A percentile compares a stretch with the other conserved stretches of the same genome.
These are phyloP conservation scores for Onthophagus sagittarius DNA, from an alignment of 2,888 invertebrate genomes.

Conservation along the genomic window DNA sequence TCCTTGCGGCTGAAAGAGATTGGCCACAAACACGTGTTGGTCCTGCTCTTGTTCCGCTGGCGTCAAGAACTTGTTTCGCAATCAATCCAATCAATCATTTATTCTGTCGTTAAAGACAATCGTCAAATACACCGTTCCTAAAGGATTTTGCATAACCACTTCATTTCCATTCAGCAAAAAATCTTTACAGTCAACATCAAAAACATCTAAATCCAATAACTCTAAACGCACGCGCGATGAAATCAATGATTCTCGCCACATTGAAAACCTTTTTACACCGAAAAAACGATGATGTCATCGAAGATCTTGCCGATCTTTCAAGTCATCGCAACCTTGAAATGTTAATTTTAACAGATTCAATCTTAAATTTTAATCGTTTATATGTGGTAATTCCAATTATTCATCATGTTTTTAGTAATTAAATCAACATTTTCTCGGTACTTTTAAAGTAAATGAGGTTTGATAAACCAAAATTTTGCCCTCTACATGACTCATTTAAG, in stretches of 20 bases:
- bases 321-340: not conserved
- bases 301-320: not conserved
- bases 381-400: not conserved
- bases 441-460: too few species aligned
- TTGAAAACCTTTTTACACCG: not conserved
- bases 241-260: not conserved
- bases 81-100: not conserved
- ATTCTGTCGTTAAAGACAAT: not conserved
- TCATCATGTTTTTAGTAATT: not conserved
- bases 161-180: not conserved
- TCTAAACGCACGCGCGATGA: not conserved
- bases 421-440: too few species aligned
- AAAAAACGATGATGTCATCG: not conserved
- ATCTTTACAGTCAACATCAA: not conserved
- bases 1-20: not conserved
- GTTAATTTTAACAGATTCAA: not conserved
- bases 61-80: not conserved
- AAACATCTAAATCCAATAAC: too few species aligned
- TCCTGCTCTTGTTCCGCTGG: not conserved
- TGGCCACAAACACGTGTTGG: not conserved
- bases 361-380: not conserved
- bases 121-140: not conserved
- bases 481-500: not conserved
- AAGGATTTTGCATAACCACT: not conserved
- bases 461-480: not conserved